phyloP scores from a whole-genome alignment of 2,888 invertebrate genomes.

The Ecdyonurus torrentis region DNA sequence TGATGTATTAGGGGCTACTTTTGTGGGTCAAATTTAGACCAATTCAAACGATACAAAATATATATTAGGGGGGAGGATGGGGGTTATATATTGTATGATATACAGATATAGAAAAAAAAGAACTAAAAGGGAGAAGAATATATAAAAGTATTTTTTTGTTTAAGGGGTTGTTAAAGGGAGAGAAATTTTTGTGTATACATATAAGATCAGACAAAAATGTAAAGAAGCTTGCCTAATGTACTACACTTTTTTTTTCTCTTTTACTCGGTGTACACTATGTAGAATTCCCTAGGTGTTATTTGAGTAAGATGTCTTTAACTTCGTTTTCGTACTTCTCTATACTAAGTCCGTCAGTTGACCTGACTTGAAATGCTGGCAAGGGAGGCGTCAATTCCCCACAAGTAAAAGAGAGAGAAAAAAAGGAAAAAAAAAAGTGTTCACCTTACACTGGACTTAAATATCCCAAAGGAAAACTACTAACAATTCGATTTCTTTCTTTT shows the following conservation, averaged over 20 bases:
- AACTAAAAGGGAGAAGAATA: neutral
- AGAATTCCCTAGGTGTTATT: neutral
- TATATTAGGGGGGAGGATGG: neutral
- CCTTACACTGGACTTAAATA: neutral
- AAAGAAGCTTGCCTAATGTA: neutral
- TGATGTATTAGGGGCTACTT: neutral
- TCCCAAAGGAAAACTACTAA: neutral
- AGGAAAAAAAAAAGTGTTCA: neutral
- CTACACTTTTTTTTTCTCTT: neutral
- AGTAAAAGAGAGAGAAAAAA: neutral
- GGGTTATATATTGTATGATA: neutral
- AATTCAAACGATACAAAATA: neutral
- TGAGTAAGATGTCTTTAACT: neutral
- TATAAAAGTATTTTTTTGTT: neutral
- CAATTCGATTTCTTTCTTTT: neutral
- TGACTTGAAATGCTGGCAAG: neutral
- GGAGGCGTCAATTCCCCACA: neutral
- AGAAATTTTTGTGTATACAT: neutral
- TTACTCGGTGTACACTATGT: neutral
- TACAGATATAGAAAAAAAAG: no score
- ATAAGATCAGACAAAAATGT: neutral
- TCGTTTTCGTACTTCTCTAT: neutral
- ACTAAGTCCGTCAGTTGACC: neutral
- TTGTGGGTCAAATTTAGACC: slow-evolving; percentile 3
- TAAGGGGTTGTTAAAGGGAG: neutral